Percentiles rank a stretch among this genome's conserved stretches.
These are phyloP conservation scores for Pammene fasciana DNA, from an alignment of 2,888 invertebrate genomes.

Conservation along the genomic window DNA sequence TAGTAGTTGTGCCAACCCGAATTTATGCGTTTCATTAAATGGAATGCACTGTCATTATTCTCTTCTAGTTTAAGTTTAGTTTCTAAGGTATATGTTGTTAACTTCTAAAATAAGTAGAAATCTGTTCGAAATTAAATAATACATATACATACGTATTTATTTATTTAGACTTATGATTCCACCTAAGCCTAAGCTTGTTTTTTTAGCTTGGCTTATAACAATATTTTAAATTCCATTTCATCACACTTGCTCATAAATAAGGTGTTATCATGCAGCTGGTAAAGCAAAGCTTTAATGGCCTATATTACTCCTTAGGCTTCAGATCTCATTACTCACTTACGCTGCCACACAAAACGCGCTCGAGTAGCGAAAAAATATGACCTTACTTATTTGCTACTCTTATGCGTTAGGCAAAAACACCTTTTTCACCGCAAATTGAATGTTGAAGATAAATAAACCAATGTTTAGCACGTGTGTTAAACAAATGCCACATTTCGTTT, in stretches of 20 bases:
- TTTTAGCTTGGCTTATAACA: neutral
- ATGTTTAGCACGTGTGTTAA: too few relatives aligned
- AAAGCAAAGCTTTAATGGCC: neutral
- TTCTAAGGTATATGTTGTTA: constrained; percentile 35
- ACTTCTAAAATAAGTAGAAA: constrained; percentile 31
- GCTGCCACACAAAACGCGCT: neutral
- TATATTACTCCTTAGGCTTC: constrained; percentile 1
- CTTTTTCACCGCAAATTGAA: neutral
- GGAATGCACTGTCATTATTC: constrained; percentile 58
- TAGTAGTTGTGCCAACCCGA: constrained; percentile 82
- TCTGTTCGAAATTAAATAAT: constrained; percentile 28
- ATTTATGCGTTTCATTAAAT: constrained; percentile 81
- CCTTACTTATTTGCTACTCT: neutral
- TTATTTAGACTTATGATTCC: neutral
- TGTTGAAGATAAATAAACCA: too few relatives aligned
- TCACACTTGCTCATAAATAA: neutral
- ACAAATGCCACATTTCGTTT: too few relatives aligned
- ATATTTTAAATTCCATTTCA: neutral
- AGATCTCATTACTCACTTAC: constrained; percentile 1
- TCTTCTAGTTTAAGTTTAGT: constrained; percentile 39
- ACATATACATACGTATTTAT: constrained; percentile 11
- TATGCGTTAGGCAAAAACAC: neutral
- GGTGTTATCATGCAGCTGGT: neutral
- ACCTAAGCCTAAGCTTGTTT: neutral
- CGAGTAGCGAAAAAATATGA: neutral